These are phyloP conservation scores for Canis aureus DNA, from an alignment of 2,113 vertebrate species.

Conservation along the genomic window DNA sequence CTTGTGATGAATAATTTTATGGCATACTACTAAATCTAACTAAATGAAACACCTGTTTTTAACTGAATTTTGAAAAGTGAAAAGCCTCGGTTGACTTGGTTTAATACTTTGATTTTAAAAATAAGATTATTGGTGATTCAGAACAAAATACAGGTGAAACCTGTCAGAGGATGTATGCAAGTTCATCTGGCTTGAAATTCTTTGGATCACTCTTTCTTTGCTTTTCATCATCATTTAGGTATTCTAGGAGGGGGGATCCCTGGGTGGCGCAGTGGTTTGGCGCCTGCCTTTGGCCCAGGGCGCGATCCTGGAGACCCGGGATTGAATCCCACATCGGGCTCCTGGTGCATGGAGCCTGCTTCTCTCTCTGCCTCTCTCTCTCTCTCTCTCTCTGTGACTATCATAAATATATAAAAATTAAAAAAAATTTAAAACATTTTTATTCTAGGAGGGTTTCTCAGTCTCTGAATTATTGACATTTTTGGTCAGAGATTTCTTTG, in stretches of 20 bases:
- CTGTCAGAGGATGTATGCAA: neutral
- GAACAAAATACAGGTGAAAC: slow-evolving; percentile 5
- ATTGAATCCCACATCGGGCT: too few species aligned
- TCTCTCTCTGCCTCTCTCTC: too few species aligned
- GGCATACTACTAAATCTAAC: neutral
- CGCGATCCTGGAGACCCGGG: too few species aligned
- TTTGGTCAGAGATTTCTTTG: neutral
- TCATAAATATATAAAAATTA: too few species aligned
- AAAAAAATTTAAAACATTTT: too few species aligned
- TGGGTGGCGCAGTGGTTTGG: too few species aligned
- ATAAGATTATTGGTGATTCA: neutral
- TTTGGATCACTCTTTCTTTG: neutral
- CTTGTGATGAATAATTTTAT: neutral
- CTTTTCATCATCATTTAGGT: neutral
- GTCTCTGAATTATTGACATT: neutral
- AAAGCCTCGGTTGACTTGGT: neutral
- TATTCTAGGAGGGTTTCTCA: neutral
- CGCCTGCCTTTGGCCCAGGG: too few species aligned
- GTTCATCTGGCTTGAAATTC: neutral
- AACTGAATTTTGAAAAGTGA: neutral
- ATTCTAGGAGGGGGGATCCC: neutral
- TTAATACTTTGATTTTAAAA: neutral
- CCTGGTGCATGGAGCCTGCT: too few species aligned
- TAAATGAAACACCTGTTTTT: neutral
- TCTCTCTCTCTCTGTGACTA: too few species aligned